Percentiles rank a stretch among this genome's conserved stretches.
These are phyloP conservation scores for Betta splendens DNA, from an alignment of 2,797 vertebrate genomes.

Conservation along the genomic window DNA sequence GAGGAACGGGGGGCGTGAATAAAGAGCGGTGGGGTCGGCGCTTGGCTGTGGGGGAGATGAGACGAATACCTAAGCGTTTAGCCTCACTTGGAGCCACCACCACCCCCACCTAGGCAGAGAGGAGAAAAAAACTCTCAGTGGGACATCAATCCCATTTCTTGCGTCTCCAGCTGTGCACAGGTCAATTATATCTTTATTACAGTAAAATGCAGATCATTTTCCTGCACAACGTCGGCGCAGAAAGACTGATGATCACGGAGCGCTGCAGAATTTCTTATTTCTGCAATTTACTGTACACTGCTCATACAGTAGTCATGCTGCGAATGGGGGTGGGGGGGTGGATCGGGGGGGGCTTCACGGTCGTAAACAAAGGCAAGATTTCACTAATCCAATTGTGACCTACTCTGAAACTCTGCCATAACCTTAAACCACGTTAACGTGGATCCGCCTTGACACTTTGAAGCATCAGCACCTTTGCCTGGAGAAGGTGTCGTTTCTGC, in stretches of 20 bases:
- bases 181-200: constrained; percentile 81
- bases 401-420: constrained; percentile 74
- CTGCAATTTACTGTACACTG: constrained; percentile 16
- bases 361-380: constrained; percentile 73
- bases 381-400: constrained; percentile 75
- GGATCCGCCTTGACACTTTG: constrained; percentile 78
- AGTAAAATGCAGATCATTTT: constrained; percentile 75
- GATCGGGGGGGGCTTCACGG: constrained; percentile 64
- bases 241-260: constrained; percentile 61
- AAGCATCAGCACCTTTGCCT: constrained; percentile 80
- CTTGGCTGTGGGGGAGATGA: constrained; percentile 31
- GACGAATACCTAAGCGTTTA: constrained; percentile 60
- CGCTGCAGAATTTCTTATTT: constrained; percentile 52
- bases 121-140: constrained; percentile 63
- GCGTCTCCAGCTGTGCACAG: constrained; percentile 61
- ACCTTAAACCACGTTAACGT: constrained; percentile 76
- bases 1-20: constrained; percentile 47
- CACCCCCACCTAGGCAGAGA: constrained; percentile 35
- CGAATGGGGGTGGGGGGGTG: too few relatives aligned
- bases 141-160: constrained; percentile 75
- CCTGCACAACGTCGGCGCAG: constrained; percentile 43
- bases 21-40: constrained; percentile 24
- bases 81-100: constrained; percentile 41
- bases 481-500: constrained; percentile 67
- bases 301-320: constrained; percentile 50